A percentile compares a stretch with the other conserved stretches of the same genome.
Evolutionary conservation across 2,888 invertebrate genomes (phyloP).

Genomic region (Amiota mariae): DNA sequence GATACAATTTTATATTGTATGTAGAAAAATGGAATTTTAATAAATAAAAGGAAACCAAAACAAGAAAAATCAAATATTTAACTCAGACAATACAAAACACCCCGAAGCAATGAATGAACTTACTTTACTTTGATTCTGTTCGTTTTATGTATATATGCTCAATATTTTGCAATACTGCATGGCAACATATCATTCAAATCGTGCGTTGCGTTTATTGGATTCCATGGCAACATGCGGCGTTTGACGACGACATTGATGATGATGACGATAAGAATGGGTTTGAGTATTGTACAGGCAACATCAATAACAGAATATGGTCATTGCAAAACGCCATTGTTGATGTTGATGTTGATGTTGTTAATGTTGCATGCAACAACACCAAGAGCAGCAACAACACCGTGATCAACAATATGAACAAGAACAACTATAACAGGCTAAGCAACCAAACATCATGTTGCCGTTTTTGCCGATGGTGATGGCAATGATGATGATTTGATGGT

Average conservation of each 20-base stretch:
- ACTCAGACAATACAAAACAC: no score
- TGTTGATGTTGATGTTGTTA: not conserved
- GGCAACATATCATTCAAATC: not conserved
- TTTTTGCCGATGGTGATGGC: not conserved
- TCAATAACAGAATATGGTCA: not conserved
- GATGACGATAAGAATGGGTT: not conserved
- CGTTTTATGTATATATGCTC: no score
- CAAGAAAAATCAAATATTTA: no score
- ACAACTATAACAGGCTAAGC: slow-evolving; percentile 12
- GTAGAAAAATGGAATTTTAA: no score
- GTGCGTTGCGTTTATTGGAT: not conserved
- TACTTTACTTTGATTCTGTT: no score
- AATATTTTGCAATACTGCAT: no score
- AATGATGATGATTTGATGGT: slow-evolving; percentile 27
- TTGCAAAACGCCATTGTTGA: not conserved
- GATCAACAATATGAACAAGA: slow-evolving; percentile 4
- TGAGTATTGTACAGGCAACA: no score
- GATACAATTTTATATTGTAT: no score
- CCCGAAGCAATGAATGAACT: no score
- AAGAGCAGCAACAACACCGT: not conserved
- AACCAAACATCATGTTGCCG: not conserved
- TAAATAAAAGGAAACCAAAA: no score
- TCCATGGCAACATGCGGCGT: slow-evolving; percentile 3
- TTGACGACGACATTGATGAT: not conserved
- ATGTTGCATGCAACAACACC: slow-evolving; percentile 16